Base-by-base conservation (phyloP, 2,888 invertebrate genomes). In the Eledone cirrhosa region DNA sequence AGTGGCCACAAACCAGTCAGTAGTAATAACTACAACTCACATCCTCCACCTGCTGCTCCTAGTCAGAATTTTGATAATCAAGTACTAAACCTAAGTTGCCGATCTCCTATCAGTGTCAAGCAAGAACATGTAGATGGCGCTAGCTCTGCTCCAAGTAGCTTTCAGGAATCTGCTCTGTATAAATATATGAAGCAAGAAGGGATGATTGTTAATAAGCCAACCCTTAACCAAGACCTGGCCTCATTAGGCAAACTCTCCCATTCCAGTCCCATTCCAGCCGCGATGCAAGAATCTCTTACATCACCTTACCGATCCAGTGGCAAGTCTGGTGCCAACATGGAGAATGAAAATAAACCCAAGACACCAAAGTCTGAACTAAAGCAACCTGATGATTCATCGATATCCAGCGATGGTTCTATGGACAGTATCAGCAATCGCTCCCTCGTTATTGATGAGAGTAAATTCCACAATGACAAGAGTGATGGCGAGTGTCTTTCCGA, bases 41-140 rank as follows among this genome's bases (percentile, higher is more conserved):
- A 31, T 69, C 69, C 31, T 22, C 41, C 72, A 19, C 72, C 41
- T 41, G 47, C 76, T 48, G 24, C 48, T 22, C 76, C 76, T n/a
- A 29, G 41, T 76, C 76, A 76, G 48, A 76, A 48, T 16, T 76
- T 81, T 79, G 87, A 94, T 79, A 87, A 87, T 83, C 94, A 94
- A 91, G 95, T 94, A 72, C 94, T 95, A 59, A 96, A 96, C 90
- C 91, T 95, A 78, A 95, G 95, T 91, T 92, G 94, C 88, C 13
- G 78, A 33, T 78, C 81, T 33, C 75, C 41, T 63, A 80, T 78
- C 13, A 77, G 48, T 19, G 75, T 78, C 72, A 79, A 77, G 53
- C 75, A 77, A 29, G 74, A 77, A 65, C 31, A 48, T 77, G 79
- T 78, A 53, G 78, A 78, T 65, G 80, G 77, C 27, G 78, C 78